phyloP scores from a whole-genome alignment of 1,140 invertebrate genomes.

The Thrips palmi region DNA sequence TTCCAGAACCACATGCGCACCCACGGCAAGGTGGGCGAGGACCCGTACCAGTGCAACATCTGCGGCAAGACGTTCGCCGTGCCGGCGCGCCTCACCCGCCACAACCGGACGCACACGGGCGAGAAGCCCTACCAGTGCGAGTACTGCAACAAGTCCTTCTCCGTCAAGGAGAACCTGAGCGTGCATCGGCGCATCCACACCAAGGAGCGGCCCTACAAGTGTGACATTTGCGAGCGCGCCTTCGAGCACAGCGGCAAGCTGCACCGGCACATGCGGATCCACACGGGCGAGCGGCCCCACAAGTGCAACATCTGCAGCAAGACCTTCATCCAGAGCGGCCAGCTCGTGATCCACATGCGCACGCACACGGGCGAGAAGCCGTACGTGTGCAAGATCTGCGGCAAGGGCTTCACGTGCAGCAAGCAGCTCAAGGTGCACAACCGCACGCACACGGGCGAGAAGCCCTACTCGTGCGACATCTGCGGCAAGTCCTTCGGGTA shows the following conservation, averaged over 20 bases:
- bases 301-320: slow-evolving; percentile 84
- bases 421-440: slow-evolving; percentile 78
- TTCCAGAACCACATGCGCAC: slow-evolving; percentile 37
- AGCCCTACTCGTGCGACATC: slow-evolving; percentile 52
- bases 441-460: slow-evolving; percentile 66
- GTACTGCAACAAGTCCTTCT: slow-evolving; percentile 80
- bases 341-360: slow-evolving; percentile 64
- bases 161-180: slow-evolving; percentile 80
- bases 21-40: slow-evolving; percentile 37
- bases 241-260: slow-evolving; percentile 86
- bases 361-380: slow-evolving; percentile 85
- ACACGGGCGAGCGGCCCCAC: slow-evolving; percentile 82
- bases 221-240: slow-evolving; percentile 73
- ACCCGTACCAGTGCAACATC: slow-evolving; percentile 74
- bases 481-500: slow-evolving; percentile 74
- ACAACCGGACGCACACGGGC: slow-evolving; percentile 80
- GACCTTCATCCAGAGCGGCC: slow-evolving; percentile 77
- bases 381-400: slow-evolving; percentile 69
- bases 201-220: slow-evolving; percentile 71
- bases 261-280: slow-evolving; percentile 81
- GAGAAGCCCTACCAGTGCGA: slow-evolving; percentile 76
- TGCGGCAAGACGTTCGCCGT: slow-evolving; percentile 85
- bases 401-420: slow-evolving; percentile 76
- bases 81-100: slow-evolving; percentile 72
- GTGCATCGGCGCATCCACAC: slow-evolving; percentile 84